phyloP scores from a whole-genome alignment of 2,113 vertebrate species.

The Corythornis madagascariensis region DNA sequence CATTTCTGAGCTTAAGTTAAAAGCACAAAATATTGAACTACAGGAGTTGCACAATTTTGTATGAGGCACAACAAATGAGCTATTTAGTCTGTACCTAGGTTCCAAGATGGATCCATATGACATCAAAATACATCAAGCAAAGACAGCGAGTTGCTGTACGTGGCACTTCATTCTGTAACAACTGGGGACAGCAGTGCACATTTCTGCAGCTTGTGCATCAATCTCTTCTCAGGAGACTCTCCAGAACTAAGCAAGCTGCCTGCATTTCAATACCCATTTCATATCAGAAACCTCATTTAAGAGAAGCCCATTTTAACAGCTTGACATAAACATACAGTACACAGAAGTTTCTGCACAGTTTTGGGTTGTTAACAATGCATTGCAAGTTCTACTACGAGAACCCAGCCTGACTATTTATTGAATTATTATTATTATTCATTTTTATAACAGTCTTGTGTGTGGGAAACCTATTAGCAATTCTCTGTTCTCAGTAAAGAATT shows the following conservation, averaged over 20 bases:
- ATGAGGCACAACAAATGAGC: not conserved
- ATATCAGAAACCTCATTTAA: conserved; percentile 5
- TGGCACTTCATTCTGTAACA: not conserved
- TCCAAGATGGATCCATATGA: not conserved
- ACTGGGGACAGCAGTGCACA: not conserved
- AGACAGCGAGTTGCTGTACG: not conserved
- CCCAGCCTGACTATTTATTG: not conserved
- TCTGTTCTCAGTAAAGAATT: not conserved
- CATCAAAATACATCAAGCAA: not conserved
- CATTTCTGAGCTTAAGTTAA: not conserved
- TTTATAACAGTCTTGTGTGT: not conserved
- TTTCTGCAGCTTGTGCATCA: not conserved
- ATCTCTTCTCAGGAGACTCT: not conserved
- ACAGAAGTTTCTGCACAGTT: not conserved
- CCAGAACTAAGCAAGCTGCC: not conserved
- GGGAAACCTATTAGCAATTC: not conserved
- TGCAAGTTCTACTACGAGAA: not conserved
- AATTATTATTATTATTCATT: not conserved
- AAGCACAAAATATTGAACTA: not conserved
- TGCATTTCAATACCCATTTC: not conserved
- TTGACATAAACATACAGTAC: not conserved
- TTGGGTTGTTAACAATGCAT: not conserved
- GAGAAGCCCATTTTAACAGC: not conserved
- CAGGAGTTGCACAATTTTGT: not conserved
- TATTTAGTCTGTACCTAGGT: not conserved